Evolutionary conservation across 2,888 invertebrate genomes (phyloP).

Genomic region (Cryptus viduatorius): DNA sequence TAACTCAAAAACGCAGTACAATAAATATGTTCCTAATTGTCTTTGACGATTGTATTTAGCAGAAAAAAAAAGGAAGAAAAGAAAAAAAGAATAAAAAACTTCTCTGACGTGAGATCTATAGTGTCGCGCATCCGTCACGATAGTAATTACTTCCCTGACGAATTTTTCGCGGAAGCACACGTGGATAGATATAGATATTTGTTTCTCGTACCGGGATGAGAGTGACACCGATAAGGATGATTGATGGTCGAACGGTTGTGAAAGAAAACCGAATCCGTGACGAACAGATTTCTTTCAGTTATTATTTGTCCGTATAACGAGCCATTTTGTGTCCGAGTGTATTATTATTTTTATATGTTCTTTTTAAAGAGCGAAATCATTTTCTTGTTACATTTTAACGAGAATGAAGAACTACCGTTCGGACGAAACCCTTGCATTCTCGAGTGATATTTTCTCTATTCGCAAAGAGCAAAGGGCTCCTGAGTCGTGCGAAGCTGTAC

Average conservation of each 20-base stretch:
- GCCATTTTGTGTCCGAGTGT: slow-evolving; percentile 3
- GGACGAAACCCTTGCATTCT: neutral
- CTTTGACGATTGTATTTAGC: slow-evolving; percentile 12
- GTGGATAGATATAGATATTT: slow-evolving; percentile 11
- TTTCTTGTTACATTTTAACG: neutral
- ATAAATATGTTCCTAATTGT: slow-evolving; percentile 16
- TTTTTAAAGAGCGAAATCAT: neutral
- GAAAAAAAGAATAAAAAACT: neutral
- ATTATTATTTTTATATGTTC: neutral
- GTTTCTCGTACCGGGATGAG: neutral
- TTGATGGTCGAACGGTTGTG: slow-evolving; percentile 36
- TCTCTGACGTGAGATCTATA: slow-evolving; percentile 24
- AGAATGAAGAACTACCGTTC: neutral
- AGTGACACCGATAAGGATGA: slow-evolving; percentile 59
- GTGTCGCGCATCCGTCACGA: slow-evolving; percentile 36
- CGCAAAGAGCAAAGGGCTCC: slow-evolving; percentile 42
- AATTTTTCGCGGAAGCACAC: neutral
- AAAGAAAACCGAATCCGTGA: neutral
- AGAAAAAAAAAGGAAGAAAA: slow-evolving; percentile 3
- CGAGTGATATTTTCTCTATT: slow-evolving; percentile 5
- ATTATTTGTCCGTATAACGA: neutral
- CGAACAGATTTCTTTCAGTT: neutral
- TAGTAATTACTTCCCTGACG: slow-evolving; percentile 47
- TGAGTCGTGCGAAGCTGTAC: neutral
- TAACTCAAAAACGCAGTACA: slow-evolving; percentile 18